Conservation (phyloP, 2,113 vertebrate genomes). For the Taurulus bubalis region DNA sequence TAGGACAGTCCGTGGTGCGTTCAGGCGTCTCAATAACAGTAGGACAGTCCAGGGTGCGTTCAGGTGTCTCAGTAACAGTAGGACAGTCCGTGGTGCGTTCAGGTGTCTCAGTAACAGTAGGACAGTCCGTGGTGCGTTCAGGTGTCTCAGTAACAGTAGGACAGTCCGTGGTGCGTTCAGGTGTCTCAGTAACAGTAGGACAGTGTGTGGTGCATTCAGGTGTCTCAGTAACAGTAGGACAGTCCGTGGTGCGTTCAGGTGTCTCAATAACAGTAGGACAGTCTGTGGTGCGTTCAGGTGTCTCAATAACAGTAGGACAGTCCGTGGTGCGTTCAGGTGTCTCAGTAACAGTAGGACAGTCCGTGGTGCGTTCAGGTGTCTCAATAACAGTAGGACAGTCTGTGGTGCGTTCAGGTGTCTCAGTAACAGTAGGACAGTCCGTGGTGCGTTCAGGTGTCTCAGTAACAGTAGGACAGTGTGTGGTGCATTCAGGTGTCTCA, state of each 20-base stretch:
- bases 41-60: too few species aligned
- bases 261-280: neutral
- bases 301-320: neutral
- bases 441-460: neutral
- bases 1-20: neutral
- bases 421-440: neutral
- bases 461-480: neutral
- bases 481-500: neutral
- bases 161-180: too few species aligned
- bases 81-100: neutral
- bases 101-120: neutral
- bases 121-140: neutral
- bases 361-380: neutral
- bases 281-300: too few species aligned
- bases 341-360: neutral
- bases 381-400: neutral
- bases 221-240: neutral
- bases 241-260: neutral
- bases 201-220: neutral
- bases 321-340: neutral
- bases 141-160: neutral
- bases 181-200: neutral
- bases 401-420: neutral
- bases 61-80: neutral
- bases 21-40: neutral